Base-by-base conservation (phyloP, 2,888 invertebrate species). In the Conops quadrifasciatus region DNA sequence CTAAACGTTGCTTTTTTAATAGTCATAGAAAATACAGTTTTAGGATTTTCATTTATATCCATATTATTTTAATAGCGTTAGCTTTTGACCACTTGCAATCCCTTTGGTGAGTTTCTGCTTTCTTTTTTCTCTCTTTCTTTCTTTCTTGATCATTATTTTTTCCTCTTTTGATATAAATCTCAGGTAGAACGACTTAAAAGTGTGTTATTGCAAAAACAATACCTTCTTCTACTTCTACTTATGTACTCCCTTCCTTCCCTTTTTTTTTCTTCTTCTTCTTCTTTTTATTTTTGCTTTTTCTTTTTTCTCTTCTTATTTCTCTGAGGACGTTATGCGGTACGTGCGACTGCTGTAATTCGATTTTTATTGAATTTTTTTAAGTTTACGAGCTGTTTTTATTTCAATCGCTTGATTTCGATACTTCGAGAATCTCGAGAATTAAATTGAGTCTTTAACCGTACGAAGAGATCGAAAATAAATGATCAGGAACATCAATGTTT, bases 121-220 rank as follows among this genome's bases (percentile, higher is more conserved):
- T 43, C 45, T 43, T 65, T 13, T 13, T 5, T 43, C 45, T 13
- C 13, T 43, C 13, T 43, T 43, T 43, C 45, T 43, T 13, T 43
- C 45, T 43, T 43, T 13, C 47, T 71, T 51, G 56, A 36, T 69
- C 59, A 70, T 66, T 72, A 72, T 73, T 71, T 73, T 67, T 24
- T 49, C 30, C 62, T 56, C 49, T 71, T 71, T 36, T 60, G 51
- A n/a, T 64, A n/a, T n/a, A n/a, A n/a, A n/a, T n/a, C n/a, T n/a
- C n/a, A n/a, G n/a, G n/a, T n/a, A n/a, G n/a, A n/a, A n/a, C n/a
- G n/a, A n/a, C n/a, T n/a, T n/a, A n/a, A n/a, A n/a, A n/a, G n/a
- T n/a, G n/a, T n/a, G n/a, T n/a, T n/a, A n/a, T n/a, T n/a, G n/a
- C n/a, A n/a, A n/a, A n/a, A n/a, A n/a, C n/a, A n/a, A n/a, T n/a